Evolutionary conservation across 2,888 invertebrate species (phyloP).

Genomic region (Xestia sexstrigata): DNA sequence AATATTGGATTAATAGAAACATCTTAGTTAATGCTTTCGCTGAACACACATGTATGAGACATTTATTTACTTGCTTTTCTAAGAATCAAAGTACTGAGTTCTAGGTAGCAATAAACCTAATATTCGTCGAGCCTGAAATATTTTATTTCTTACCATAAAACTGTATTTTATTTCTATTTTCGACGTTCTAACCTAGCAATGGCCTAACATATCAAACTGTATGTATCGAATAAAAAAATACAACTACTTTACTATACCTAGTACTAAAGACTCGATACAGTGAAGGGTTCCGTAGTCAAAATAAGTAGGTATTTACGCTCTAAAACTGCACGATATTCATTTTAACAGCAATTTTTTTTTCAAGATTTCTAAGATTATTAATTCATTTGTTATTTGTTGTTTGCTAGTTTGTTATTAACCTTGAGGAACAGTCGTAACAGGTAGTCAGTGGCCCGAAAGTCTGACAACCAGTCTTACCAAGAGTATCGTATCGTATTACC

Average conservation of each 20-base stretch:
- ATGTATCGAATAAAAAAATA: constrained; percentile 7
- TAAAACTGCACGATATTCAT: background rate
- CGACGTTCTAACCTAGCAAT: background rate
- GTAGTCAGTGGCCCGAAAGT: too few species aligned
- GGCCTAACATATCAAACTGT: constrained; percentile 3
- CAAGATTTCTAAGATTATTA: too few species aligned
- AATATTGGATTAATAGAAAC: background rate
- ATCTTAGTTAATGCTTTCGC: background rate
- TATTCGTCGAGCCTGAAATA: constrained; percentile 9
- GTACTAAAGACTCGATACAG: background rate
- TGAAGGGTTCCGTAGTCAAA: background rate
- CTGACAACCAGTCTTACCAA: too few species aligned
- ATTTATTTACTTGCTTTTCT: constrained; percentile 17
- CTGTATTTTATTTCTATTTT: constrained; percentile 14
- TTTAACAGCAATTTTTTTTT: background rate
- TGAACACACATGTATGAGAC: background rate
- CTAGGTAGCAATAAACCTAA: background rate
- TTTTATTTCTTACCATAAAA: constrained; percentile 19
- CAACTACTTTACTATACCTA: background rate
- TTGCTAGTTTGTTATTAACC: too few species aligned
- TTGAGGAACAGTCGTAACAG: too few species aligned
- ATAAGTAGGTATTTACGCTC: background rate
- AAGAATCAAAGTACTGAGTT: constrained; percentile 10
- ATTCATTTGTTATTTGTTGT: too few species aligned
- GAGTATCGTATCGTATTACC: too few species aligned